Evolutionary conservation across 2,797 vertebrate genomes (phyloP), one percentile per base, ranked within the genome.

Genomic region (Tiaroga cobitis): DNA sequence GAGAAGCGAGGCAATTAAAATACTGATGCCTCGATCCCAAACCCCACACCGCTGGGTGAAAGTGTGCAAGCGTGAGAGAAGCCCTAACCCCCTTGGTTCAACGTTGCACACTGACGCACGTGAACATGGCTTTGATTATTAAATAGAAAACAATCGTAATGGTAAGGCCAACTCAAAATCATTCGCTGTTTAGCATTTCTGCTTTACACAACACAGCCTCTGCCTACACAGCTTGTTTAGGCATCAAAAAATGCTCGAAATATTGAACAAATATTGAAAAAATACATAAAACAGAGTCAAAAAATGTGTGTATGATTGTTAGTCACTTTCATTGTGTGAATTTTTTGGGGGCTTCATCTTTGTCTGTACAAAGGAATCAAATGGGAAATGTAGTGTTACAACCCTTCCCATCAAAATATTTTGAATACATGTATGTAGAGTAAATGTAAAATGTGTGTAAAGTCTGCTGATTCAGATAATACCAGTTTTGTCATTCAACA

Each of bases 1-100:
- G 88, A 86, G 86, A 87, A 85, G 83, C 65, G 65, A 75, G 75
- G 79, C 85, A 84, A 87, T 90, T 89, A 87, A 90, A 90, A 87
- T 81, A 82, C 79, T 43, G 78, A 75, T 73, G 65, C 72, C 83
- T 86, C 61, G 18, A 84, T 83, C 49, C 75, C 69, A 81, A 83
- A 82, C 70, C 80, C 76, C 86, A 78, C 74, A 68, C 76, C 39
- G 43, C 83, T 82, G 80, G 77, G 77, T 41, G 16, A 83, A 63
- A 81, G 82, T 88, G 82, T 74, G 63, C 46, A 74, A 84, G 83
- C 72, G 24, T 77, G 81, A 76, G 80, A 84, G 63, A 68, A 74
- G 54, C 82, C 43, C 32, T 77, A 70, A 43, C 75, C 80, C 77
- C 85, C 32, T 49, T 70, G 77, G 67, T 87, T 85, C 90, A 61